These are phyloP conservation scores for Pomacea canaliculata DNA, from an alignment of 2,888 invertebrate genomes.

Conservation along the genomic window DNA sequence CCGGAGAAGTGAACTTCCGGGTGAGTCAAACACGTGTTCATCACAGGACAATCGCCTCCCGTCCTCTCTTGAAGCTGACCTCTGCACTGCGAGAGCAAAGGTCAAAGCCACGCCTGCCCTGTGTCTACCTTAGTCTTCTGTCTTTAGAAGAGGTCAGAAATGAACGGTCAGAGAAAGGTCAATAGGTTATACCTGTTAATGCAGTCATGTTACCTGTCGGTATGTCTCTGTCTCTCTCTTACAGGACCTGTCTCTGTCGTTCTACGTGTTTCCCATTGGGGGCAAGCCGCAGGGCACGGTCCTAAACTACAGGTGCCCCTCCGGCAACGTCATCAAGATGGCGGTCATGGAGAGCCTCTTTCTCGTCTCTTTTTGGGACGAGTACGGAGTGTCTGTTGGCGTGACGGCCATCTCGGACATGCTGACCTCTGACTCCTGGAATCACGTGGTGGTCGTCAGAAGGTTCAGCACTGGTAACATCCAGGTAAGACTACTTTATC, in stretches of 20 bases:
- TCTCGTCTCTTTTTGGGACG: constrained; percentile 48
- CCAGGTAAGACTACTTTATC: constrained; percentile 21
- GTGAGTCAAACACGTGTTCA: background rate
- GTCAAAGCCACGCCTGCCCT: too few relatives aligned
- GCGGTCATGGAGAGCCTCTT: constrained; percentile 36
- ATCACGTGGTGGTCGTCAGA: constrained; percentile 42
- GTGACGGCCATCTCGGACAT: constrained; percentile 38
- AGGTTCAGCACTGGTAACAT: constrained; percentile 41
- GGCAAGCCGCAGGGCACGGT: constrained; percentile 32
- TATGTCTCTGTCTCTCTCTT: background rate
- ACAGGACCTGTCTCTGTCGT: constrained; percentile 34
- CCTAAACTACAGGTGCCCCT: constrained; percentile 33
- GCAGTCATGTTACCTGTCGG: too few relatives aligned
- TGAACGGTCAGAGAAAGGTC: too few relatives aligned
- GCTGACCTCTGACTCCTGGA: constrained; percentile 37
- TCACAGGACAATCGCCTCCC: background rate
- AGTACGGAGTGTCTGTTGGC: constrained; percentile 46
- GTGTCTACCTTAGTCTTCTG: too few relatives aligned
- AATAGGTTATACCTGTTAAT: too few relatives aligned
- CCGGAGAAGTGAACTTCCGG: constrained; percentile 31
- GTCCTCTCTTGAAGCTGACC: too few relatives aligned
- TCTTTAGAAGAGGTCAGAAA: too few relatives aligned
- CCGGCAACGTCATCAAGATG: constrained; percentile 37
- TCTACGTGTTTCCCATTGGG: constrained; percentile 33
- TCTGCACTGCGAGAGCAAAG: too few relatives aligned